Percentiles rank a stretch among this genome's conserved stretches.
These are phyloP conservation scores for Pachycephala philippinensis DNA, from an alignment of 2,113 vertebrate genomes.

Conservation along the genomic window DNA sequence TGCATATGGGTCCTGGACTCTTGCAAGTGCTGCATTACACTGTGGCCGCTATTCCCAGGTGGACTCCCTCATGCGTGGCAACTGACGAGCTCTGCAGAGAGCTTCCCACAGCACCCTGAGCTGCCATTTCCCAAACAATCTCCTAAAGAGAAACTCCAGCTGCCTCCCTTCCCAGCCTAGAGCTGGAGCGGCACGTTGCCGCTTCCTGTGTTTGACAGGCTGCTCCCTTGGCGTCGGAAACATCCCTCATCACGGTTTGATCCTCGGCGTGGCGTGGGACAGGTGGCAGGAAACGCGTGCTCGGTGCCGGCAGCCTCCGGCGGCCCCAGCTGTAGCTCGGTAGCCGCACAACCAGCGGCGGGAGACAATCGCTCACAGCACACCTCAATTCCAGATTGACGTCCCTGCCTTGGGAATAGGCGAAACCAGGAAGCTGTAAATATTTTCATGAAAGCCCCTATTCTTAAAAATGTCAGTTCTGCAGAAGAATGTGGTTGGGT, in stretches of 20 bases:
- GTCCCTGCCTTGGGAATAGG: background rate
- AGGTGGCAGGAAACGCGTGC: slow-evolving; percentile 40
- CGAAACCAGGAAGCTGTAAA: slow-evolving; percentile 33
- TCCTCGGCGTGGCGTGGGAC: background rate
- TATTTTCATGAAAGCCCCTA: slow-evolving; percentile 11
- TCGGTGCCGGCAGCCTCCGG: background rate
- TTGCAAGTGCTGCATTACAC: background rate
- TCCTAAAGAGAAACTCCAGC: background rate
- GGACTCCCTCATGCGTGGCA: background rate
- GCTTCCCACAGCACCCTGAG: background rate
- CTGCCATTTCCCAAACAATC: background rate
- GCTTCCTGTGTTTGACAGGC: slow-evolving; percentile 40
- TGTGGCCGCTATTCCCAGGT: background rate
- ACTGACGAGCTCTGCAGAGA: background rate
- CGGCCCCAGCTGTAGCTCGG: background rate
- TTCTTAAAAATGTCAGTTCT: slow-evolving; percentile 29
- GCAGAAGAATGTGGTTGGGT: background rate
- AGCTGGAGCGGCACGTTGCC: background rate
- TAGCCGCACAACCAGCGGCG: accelerated
- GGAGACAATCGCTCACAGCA: background rate
- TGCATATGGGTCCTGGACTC: background rate
- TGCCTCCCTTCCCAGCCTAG: background rate
- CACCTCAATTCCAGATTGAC: accelerated
- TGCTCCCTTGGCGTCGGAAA: background rate
- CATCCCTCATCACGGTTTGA: background rate